phyloP scores from a whole-genome alignment of 2,113 vertebrate genomes.

The Anoura caudifer region DNA sequence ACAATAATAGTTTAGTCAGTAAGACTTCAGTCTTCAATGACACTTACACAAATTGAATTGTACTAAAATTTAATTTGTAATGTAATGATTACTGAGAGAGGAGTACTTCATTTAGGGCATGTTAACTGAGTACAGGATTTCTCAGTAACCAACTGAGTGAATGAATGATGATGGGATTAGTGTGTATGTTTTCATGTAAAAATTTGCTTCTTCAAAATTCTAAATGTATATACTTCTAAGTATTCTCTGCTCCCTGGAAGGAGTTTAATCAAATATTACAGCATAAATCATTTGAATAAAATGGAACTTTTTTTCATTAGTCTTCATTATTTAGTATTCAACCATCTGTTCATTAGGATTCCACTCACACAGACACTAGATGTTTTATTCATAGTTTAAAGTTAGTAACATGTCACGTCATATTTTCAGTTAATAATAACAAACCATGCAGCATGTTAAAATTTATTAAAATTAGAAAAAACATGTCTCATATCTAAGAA shows the following conservation, averaged over 20 bases:
- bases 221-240: not conserved
- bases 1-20: not conserved
- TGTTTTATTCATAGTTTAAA: not conserved
- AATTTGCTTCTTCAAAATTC: not conserved
- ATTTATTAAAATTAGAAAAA: not conserved
- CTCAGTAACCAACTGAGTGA: not conserved
- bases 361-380: not conserved
- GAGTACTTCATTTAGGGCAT: not conserved
- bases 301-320: not conserved
- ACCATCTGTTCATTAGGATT: conserved; percentile 30
- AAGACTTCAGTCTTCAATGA: not conserved
- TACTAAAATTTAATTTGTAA: conserved; percentile 21
- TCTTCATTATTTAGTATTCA: not conserved
- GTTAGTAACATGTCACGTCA: not conserved
- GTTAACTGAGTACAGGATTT: conserved; percentile 13
- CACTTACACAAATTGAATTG: not conserved
- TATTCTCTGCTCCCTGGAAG: not conserved
- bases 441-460: not conserved
- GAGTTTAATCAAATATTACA: not conserved
- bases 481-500: not conserved
- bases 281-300: not conserved
- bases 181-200: not conserved
- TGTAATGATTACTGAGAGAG: not conserved
- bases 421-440: not conserved
- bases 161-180: not conserved